Evolutionary conservation across 92 coral and sea anemone species (phyloP), one percentile per base, ranked within the genome.

Genomic region (Hydrozoanthus gracilis): DNA sequence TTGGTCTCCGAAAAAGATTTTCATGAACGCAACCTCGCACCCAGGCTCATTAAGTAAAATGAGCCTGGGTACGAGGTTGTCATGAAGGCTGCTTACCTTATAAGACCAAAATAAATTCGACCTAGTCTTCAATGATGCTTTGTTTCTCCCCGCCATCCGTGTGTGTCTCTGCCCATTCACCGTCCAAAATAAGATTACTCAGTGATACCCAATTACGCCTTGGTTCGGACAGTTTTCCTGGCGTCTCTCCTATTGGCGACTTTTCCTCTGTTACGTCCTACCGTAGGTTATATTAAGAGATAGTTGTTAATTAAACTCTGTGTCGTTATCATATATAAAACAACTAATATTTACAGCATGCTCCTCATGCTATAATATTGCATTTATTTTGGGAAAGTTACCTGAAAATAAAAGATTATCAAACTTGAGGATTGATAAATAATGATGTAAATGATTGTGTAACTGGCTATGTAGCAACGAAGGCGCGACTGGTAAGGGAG

Each of bases 131-230:
- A 15, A 65, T 51, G 47, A 76, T 65, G 18, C 10, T 46, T 50
- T 14, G 54, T 0, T 14, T 18, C 9, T 76, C 14, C 35, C 54
- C 66, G 7, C 73, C 73, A 15, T 76, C 82, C 82, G 44, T 27
- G 82, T 3, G 7, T 76, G 27, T 76, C 44, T 12, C 48, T 12
- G 47, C 48, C 66, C 82, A 76, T 51, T 76, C 82, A 27, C 82
- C 82, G 20, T 76, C 61, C 48, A 76, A 20, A 18, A 76, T 20
- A 4, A 76, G 66, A 39, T 76, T 76, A 18, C 82, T 18, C 11
- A 76, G 82, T 35, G 82, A 27, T 7, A 76, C 82, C 82, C 82
- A 76, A 3, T 76, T 64, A 13, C 82, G 82, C 7, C 82, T 52
- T 6, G 82, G 82, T 10, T 76, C 82, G 6, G 82, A 76, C 18